Evolutionary conservation across 2,888 invertebrate species (phyloP), one percentile per base, ranked within the genome.

Genomic region (Eumacrocentrus americanus): DNA sequence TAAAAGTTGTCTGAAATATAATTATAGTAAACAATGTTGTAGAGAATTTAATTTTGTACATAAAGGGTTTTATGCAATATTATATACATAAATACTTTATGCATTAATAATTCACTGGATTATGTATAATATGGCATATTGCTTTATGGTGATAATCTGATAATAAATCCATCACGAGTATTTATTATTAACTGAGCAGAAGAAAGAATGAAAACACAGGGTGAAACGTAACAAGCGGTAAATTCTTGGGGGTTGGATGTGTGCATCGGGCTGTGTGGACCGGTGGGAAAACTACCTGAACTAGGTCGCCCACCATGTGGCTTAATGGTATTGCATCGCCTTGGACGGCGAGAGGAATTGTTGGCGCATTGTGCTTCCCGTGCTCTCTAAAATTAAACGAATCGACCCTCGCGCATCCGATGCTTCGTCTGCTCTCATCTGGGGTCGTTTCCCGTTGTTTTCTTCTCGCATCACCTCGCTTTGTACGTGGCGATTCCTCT

Each of bases 291-390:
- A 58, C 44, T 57, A 51, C 58, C 58, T 58, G 58, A 58, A 52
- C 46, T 58, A 58, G 58, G 58, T 58, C 58, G 58, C 16, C 52
- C 55, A 46, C 25, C 53, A 50, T 56, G 54, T 52, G 48, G 64
- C 62, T 66, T 64, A 66, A 66, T 66, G 62, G 64, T 66, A 66
- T 66, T 66, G 64, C 64, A 64, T 61, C 60, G 60, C 59, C 46
- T 18, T 37, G 12, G 42, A 37, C 37, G 35, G 16, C 56, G 58
- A 42, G n/a, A n/a, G 48, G 38, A 63, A 63, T 54, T 62, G 62
- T 62, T 64, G 60, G 60, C 64, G 62, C 58, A 50, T 60, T 58
- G 47, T 58, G 48, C 51, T 51, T 44, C 16, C 46, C 18, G 22
- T 53, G 58, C 60, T 63, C 61, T 63, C 53, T 62, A 63, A 64